A percentile compares a stretch with the other conserved stretches of the same genome.
phyloP scores from a whole-genome alignment of 2,888 invertebrate species.

The Timandra comae region DNA sequence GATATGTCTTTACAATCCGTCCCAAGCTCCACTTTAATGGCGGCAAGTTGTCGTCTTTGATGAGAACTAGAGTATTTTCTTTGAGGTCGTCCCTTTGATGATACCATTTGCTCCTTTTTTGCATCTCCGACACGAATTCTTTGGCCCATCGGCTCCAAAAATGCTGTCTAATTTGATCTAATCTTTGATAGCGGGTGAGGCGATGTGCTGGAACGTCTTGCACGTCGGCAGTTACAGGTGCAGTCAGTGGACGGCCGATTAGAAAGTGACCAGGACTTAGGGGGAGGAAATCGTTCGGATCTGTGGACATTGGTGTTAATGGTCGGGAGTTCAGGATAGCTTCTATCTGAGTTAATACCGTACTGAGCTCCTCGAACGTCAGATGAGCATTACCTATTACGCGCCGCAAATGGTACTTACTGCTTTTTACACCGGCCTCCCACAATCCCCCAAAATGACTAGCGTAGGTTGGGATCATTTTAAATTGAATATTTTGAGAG shows the following conservation, averaged over 20 bases:
- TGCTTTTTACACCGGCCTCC: constrained; percentile 13
- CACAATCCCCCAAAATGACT: constrained; percentile 15
- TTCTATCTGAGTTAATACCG: too few relatives aligned
- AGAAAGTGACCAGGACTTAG: constrained; percentile 14
- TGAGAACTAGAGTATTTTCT: constrained; percentile 7
- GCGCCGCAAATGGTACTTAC: constrained; percentile 7
- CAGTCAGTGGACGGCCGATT: constrained; percentile 9
- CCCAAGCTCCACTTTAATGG: constrained; percentile 13
- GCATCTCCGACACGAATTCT: constrained; percentile 20
- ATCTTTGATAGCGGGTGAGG: constrained; percentile 12
- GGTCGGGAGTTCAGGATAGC: too few relatives aligned
- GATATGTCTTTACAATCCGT: constrained; percentile 6
- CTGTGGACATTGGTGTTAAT: constrained; percentile 10
- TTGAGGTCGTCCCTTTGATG: constrained; percentile 1
- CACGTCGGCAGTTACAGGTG: constrained; percentile 8
- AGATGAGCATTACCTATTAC: constrained; percentile 14
- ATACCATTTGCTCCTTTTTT: constrained; percentile 19
- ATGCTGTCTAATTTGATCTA: constrained; percentile 22
- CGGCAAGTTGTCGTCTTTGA: constrained; percentile 12
- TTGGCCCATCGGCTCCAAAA: constrained; percentile 23
- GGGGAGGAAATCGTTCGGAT: constrained; percentile 10
- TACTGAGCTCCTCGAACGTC: constrained; percentile 13
- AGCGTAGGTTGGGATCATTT: constrained; percentile 5
- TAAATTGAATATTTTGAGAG: not conserved
- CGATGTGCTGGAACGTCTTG: constrained; percentile 1